A percentile compares a stretch with the other conserved stretches of the same genome.
Evolutionary conservation across 1,140 invertebrate species (phyloP).

Genomic region (Diorhabda sublineata): DNA sequence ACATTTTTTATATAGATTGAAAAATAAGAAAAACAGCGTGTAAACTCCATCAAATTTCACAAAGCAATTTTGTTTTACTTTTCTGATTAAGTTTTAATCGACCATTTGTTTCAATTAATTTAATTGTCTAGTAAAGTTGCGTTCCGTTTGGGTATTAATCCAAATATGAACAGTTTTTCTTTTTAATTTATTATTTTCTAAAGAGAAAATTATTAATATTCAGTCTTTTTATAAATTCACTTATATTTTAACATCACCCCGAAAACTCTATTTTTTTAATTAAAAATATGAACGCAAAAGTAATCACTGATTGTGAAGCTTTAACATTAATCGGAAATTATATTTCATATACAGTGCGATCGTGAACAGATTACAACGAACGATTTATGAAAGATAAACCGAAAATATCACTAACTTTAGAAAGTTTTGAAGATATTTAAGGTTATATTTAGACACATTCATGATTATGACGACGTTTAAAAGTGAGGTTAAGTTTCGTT

Average conservation of each 20-base stretch:
- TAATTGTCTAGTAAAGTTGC: constrained; percentile 39
- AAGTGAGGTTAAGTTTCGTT: too few species aligned
- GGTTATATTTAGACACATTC: too few species aligned
- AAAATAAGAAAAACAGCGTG: too few species aligned
- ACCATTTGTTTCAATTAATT: constrained; percentile 43
- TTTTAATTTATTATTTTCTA: constrained; percentile 8
- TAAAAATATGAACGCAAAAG: not conserved
- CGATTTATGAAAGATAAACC: too few species aligned
- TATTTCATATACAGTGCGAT: too few species aligned
- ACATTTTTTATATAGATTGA: too few species aligned
- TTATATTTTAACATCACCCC: constrained; percentile 17
- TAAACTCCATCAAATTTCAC: constrained; percentile 15
- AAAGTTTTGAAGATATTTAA: too few species aligned
- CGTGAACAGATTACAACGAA: too few species aligned
- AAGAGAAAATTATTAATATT: constrained; percentile 30
- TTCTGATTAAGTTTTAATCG: constrained; percentile 42
- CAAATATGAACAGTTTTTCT: constrained; percentile 21
- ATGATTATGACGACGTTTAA: too few species aligned
- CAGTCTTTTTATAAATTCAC: constrained; percentile 36
- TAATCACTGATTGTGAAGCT: not conserved
- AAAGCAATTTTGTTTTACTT: constrained; percentile 3
- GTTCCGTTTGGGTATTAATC: constrained; percentile 16
- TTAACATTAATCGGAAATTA: not conserved
- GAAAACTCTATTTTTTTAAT: not conserved
- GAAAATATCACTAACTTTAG: too few species aligned